Base-by-base conservation (phyloP, 2,888 invertebrate species). In the Netelia inedita region DNA sequence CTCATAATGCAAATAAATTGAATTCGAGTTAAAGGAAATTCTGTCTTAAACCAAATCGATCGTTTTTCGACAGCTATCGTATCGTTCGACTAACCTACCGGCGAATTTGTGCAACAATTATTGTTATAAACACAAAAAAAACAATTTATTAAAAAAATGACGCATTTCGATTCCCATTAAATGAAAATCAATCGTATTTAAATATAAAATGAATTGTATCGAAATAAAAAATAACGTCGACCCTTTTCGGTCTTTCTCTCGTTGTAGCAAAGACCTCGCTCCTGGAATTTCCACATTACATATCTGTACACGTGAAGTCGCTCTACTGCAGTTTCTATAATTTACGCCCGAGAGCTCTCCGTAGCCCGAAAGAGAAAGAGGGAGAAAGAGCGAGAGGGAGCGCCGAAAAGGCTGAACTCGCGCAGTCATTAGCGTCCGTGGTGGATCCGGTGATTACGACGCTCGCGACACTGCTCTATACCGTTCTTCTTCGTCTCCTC, bases 381-480 rank as follows among this genome's bases (percentile, higher is more conserved):
- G 5, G 5, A 28, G 5, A 28, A 0, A 28, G 28, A 28, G 28
- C 3, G 28, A 28, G 23, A 23, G 50, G 41, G 71, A 61, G 61
- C 50, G 72, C 43, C 73, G 61, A 78, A 81, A 80, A 81, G 84
- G 72, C 81, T 78, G 73, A 84, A 81, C 78, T 78, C 81, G 75
- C 81, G 81, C 78, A 78, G 78, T 84, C 84, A 84, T 84, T 84
- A 84, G 84, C 81, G 84, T 78, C 63, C 73, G 75, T 35, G 63
- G 71, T 68, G 78, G 78, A 84, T 84, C 84, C 84, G 84, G 84
- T 81, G 81, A 84, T 84, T 81, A 84, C 68, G 84, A 81, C 76
- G 68, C 55, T 75, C 61, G 69, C 69, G 69, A 83, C 79, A 71
- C 63, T 83, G 19, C 55, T 68, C 66, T 41, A 41, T 57, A 23